Evolutionary conservation across 2,797 vertebrate genomes (phyloP).

Genomic region (Morus bassanus): DNA sequence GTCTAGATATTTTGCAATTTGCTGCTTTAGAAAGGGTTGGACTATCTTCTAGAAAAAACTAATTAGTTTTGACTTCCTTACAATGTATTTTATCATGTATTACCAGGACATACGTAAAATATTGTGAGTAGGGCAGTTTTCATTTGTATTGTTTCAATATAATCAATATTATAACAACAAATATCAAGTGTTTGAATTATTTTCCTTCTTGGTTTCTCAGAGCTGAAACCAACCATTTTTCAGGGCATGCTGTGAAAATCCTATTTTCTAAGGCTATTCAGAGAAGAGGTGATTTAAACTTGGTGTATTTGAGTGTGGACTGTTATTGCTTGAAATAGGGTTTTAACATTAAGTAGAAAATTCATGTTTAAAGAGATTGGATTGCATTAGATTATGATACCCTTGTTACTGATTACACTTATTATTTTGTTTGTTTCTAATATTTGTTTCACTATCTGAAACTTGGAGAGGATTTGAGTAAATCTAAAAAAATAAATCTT

Average conservation of each 20-base stretch:
- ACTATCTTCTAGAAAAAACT: background rate
- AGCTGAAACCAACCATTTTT: background rate
- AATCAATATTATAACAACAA: too few species aligned
- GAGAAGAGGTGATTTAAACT: background rate
- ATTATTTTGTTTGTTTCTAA: background rate
- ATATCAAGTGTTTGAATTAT: background rate
- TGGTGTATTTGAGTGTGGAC: background rate
- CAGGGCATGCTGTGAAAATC: slow-evolving; percentile 10
- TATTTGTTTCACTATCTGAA: background rate
- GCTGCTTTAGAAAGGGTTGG: background rate
- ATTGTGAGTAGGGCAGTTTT: background rate
- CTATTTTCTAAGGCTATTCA: background rate
- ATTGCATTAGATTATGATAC: background rate
- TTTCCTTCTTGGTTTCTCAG: background rate
- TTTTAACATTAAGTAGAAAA: background rate
- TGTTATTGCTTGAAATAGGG: background rate
- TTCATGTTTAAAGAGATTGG: background rate
- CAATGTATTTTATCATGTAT: background rate
- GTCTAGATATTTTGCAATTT: background rate
- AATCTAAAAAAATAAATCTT: background rate
- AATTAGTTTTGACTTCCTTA: background rate
- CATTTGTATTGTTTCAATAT: background rate
- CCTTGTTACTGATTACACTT: background rate
- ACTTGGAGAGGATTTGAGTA: background rate
- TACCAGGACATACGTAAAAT: background rate